Percentiles rank a stretch among this genome's conserved stretches.
phyloP scores from a whole-genome alignment of 2,797 vertebrate species.

The Pseudomugil tenellus region DNA sequence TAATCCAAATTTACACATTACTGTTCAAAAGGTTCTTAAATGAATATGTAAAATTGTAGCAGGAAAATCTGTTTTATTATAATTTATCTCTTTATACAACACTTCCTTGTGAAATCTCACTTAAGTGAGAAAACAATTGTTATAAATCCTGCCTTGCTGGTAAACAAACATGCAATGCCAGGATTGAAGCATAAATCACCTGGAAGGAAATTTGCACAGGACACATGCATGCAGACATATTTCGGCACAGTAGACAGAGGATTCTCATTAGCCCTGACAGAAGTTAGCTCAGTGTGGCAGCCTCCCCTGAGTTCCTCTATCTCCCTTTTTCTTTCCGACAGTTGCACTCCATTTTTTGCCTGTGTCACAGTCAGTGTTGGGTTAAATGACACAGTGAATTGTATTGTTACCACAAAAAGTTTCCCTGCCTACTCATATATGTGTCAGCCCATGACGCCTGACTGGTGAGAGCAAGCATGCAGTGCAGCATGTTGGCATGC shows the following conservation, averaged over 20 bases:
- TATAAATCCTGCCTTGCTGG: conserved; percentile 33
- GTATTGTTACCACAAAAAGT: conserved; percentile 35
- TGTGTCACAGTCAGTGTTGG: conserved; percentile 49
- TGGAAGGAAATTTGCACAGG: conserved; percentile 40
- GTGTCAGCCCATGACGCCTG: conserved; percentile 45
- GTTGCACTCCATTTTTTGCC: conserved; percentile 33
- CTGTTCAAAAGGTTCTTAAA: neutral
- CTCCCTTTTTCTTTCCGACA: conserved; percentile 16
- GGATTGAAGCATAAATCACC: conserved; percentile 51
- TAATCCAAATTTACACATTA: neutral
- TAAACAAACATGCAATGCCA: conserved; percentile 46
- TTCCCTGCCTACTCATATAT: conserved; percentile 28
- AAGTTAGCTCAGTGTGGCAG: conserved; percentile 75
- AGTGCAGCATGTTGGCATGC: conserved; percentile 45
- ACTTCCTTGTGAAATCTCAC: conserved; percentile 17
- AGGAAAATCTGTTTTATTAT: neutral
- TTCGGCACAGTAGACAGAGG: conserved; percentile 63
- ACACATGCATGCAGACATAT: conserved; percentile 38
- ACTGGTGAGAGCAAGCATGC: conserved; percentile 40
- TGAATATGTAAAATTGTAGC: neutral
- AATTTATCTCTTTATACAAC: neutral
- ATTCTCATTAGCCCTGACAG: conserved; percentile 77
- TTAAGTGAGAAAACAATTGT: conserved; percentile 33
- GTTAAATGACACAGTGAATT: conserved; percentile 58
- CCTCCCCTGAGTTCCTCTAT: conserved; percentile 52